phyloP scores from a whole-genome alignment of 2,797 vertebrate species.

The Bradypodion pumilum region DNA sequence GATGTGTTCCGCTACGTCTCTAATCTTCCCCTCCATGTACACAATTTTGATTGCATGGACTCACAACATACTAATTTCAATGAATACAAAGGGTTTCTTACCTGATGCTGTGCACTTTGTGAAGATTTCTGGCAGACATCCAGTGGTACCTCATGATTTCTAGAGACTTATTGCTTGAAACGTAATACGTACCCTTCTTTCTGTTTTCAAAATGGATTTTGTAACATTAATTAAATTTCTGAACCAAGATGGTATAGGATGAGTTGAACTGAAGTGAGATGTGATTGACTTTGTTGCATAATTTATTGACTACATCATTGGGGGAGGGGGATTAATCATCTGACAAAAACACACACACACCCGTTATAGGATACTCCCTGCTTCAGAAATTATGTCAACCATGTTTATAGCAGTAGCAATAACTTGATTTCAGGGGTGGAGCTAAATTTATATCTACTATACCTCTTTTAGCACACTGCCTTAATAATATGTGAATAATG shows the following conservation, averaged over 20 bases:
- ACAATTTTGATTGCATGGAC: too few relatives aligned
- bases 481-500: too few relatives aligned
- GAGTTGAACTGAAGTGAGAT: background rate
- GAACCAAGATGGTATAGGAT: background rate
- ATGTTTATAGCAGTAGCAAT: background rate
- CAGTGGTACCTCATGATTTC: background rate
- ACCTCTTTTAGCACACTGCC: background rate
- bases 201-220: background rate
- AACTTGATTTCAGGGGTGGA: background rate
- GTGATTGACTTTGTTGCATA: background rate
- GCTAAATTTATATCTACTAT: background rate
- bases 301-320: background rate
- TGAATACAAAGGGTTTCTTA: too few relatives aligned
- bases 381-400: too few relatives aligned
- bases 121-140: too few relatives aligned
- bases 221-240: background rate
- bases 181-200: background rate
- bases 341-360: too few relatives aligned
- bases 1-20: background rate
- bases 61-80: background rate
- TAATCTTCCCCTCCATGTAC: background rate
- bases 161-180: background rate
- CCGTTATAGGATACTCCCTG: too few relatives aligned
- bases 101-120: too few relatives aligned
- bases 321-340: too few relatives aligned